Evolutionary conservation across 2,888 invertebrate genomes (phyloP).

Genomic region (Athetis lepigone): DNA sequence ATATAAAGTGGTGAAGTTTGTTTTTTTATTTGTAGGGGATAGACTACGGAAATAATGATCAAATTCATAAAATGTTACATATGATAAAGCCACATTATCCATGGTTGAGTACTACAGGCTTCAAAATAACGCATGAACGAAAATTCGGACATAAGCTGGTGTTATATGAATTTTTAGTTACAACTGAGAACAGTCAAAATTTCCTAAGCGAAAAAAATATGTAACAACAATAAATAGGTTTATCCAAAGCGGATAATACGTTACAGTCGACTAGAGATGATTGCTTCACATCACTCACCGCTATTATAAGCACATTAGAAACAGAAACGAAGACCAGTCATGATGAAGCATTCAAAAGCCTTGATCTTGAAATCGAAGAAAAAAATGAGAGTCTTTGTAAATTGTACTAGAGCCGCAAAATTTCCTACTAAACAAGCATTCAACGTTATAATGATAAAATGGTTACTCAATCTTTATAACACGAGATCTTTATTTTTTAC

Average conservation of each 20-base stretch:
- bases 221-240: not conserved
- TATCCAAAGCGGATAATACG: conserved; percentile 50
- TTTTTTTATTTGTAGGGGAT: no score
- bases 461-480: conserved; percentile 29
- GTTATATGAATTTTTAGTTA: not conserved
- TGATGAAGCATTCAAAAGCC: conserved; percentile 49
- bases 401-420: conserved; percentile 20
- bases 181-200: not conserved
- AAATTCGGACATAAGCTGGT: no score
- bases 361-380: conserved; percentile 65
- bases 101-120: no score
- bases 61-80: no score
- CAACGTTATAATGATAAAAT: conserved; percentile 19
- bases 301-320: conserved; percentile 73
- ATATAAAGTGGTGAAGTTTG: no score
- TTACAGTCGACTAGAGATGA: conserved; percentile 67
- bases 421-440: conserved; percentile 35
- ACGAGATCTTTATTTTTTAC: conserved; percentile 28
- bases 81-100: no score
- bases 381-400: conserved; percentile 44
- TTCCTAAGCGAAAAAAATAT: not conserved
- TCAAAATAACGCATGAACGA: no score
- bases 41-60: no score
- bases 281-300: conserved; percentile 62
- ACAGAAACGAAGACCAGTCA: conserved; percentile 47